Base-by-base conservation (phyloP, 2,797 vertebrate genomes). In the Zonotrichia albicollis region DNA sequence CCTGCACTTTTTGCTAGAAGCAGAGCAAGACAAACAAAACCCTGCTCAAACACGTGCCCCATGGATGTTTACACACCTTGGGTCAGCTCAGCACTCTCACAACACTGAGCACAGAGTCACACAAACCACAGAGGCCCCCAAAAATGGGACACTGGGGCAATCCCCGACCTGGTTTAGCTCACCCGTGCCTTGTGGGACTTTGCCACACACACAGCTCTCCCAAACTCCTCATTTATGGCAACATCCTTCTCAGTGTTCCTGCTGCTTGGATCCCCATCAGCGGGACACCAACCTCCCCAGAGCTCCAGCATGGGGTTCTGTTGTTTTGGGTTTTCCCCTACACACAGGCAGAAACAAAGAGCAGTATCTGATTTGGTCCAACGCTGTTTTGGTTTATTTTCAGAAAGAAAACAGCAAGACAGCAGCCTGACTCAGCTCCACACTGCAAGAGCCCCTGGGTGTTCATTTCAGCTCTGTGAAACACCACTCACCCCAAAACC, bases 181-280 rank as follows among this genome's bases (percentile, higher is more conserved):
- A 2, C 32, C 6, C 0, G 0, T 25, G 57, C 38, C 27, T 64
- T 6, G 19, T 6, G 38, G n/a, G 19, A 21, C 57, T 64, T 32
- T 9, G 18, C 42, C 51, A 45, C 38, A 42, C 23, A 8, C 0
- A 4, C 45, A 27, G 26, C 43, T 10, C 51, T 60, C 81, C 46
- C 51, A 50, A 64, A 36, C n/a, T 30, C 43, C 42, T 58, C 13
- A 57, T 15, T 50, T 34, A 48, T 58, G 36, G 42, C 58, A 84
- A 51, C 29, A 65, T 16, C 40, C 57, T 42, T 57, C 62, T 77
- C 46, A 34, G 0, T 1, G n/a, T 19, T 77, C n/a, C 40, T 53
- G 70, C 67, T 58, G 54, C 45, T 57, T 4, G 29, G 18, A 45
- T 26, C 55, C 48, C 45, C 50, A 26, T 5, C 62, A 43, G 30